Evolutionary conservation across 2,113 vertebrate genomes (phyloP), one percentile per base, ranked within the genome.

Genomic region (Sander vitreus): DNA sequence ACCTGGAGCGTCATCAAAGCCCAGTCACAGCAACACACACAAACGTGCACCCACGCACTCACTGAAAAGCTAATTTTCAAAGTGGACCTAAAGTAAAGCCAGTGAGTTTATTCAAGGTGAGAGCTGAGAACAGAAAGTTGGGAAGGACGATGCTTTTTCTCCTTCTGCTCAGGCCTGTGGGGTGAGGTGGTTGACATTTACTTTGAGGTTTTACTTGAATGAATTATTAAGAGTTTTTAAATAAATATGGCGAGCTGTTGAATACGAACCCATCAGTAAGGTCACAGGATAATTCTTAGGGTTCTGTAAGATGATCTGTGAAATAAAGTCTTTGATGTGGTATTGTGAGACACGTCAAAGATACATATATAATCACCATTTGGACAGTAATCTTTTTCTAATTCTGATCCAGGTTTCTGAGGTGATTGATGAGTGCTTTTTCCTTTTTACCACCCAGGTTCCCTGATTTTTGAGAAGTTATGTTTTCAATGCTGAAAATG

Each of bases 171-270:
- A 69, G 53, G 43, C 54, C 51, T 47, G 65, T 33, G n/a, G 33
- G 62, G 23, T 25, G 55, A 65, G 74, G 27, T n/a, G 82, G 43
- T 57, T 73, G 81, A 73, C 75, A 79, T 89, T 82, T 73, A 66
- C 60, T 72, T 45, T 51, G 80, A 74, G 47, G 59, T 63, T 81
- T 76, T 3, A 62, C 81, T 69, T 47, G 8, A 70, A 66, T 73
- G 51, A 85, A 66, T 81, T 86, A 83, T 80, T 59, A 25, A 80
- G 43, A 51, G 21, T 57, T 47, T 84, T 73, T 68, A 11, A 74
- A 67, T 58, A 60, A 62, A 80, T 65, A 60, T 50, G 50, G 36
- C 39, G 21, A 78, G n/a, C 23, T 18, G 36, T 50, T 9, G 43
- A 47, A 36, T 66, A 43, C 2, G 63, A 71, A 57, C 16, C 36